Evolutionary conservation across 2,113 vertebrate species (phyloP), one percentile per base, ranked within the genome.

Genomic region (Casuarius casuarius): DNA sequence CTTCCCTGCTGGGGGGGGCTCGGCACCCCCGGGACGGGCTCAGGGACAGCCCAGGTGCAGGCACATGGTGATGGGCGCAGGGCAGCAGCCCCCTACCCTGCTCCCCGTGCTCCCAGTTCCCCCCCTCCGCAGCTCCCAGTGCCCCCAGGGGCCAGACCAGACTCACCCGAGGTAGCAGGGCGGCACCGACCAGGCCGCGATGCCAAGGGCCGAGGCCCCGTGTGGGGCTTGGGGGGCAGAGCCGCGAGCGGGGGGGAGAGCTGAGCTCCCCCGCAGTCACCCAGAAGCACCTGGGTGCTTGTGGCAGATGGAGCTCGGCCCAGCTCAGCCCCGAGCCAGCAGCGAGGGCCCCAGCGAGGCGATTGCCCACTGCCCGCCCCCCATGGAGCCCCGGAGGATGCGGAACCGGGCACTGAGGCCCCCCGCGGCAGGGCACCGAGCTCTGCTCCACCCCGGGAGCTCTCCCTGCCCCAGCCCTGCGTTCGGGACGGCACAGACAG

Each of bases 81-180:
- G 31, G 10, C 40, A 35, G 62, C 10, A 29, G 8, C 28, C 35
- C 35, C 65, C 1, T 5, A 20, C 4, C 15, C 3, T 31, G 44
- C 38, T 29, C 26, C 14, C 38, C 3, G 44, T 10, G 58, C 26
- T 49, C 15, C 59, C 67, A 61, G 42, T 25, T n/a, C 46, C 8
- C 18, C 83, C 42, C 42, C 42, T 42, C 42, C 42, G 10, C 42
- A 13, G 44, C 14, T 46, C 13, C 44, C 44, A 46, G 29, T 4
- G 3, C 13, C 31, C 33, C 35, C 22, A 15, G 40, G 42, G 19
- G 9, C 25, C 7, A n/a, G 40, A 25, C 22, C 28, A 3, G 3
- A 13, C 89, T 81, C 73, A 80, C 92, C 94, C 90, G 70, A 93
- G 84, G 84, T 81, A 95, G 26, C 88, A 88, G 74, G 51, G 91